These are phyloP conservation scores for Heliconius hewitsoni DNA, from an alignment of 1,140 invertebrate genomes.

Conservation along the genomic window DNA sequence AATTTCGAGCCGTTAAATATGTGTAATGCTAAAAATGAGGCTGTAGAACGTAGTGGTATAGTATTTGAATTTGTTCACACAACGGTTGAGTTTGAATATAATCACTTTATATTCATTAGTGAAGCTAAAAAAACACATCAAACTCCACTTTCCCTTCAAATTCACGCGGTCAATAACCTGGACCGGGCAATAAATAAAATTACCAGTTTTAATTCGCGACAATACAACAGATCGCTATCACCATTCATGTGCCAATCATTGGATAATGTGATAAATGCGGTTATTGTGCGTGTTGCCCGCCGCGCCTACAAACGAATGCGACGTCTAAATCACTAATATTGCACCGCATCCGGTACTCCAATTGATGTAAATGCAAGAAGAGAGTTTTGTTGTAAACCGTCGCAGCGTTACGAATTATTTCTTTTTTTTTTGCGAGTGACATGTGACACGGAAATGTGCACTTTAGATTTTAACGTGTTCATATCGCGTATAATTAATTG, in stretches of 20 bases:
- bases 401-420: neutral
- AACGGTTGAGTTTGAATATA: no score
- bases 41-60: no score
- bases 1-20: no score
- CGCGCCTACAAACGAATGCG: neutral
- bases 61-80: no score
- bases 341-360: conserved; percentile 2
- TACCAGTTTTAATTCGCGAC: neutral
- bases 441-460: neutral
- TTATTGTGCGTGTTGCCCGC: neutral
- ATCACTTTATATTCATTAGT: no score
- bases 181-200: neutral
- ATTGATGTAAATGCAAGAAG: neutral
- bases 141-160: neutral
- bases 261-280: neutral
- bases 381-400: neutral
- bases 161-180: neutral
- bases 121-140: no score
- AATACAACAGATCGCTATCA: neutral
- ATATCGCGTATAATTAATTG: no score
- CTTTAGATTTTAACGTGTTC: neutral
- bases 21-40: no score
- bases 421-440: neutral
- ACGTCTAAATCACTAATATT: neutral
- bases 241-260: conserved; percentile 5